These are phyloP conservation scores for Microtus ochrogaster DNA, from an alignment of 2,113 vertebrate genomes.

Conservation along the genomic window DNA sequence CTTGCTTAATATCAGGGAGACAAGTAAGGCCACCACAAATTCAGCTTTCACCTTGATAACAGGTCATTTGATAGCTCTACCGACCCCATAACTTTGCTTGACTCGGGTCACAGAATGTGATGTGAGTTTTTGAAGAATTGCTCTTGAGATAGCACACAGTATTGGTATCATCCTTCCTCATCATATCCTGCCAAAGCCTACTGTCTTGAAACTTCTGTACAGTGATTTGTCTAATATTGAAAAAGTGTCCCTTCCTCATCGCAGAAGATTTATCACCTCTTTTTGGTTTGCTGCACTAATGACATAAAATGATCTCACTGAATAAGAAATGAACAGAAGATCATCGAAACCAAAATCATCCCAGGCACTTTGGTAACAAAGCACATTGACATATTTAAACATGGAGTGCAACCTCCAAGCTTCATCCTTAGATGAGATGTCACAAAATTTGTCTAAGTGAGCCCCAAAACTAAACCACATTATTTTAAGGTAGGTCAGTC, in stretches of 20 bases:
- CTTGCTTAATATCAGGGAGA: conserved; percentile 32
- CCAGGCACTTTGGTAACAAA: conserved; percentile 43
- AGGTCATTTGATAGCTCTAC: conserved; percentile 31
- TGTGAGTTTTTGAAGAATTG: background rate
- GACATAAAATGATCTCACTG: conserved; percentile 34
- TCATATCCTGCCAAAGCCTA: conserved; percentile 34
- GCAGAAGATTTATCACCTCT: background rate
- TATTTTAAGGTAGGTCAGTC: conserved; percentile 37
- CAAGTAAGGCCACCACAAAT: conserved; percentile 37
- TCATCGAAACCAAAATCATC: conserved; percentile 46
- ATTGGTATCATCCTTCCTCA: background rate
- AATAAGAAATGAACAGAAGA: conserved; percentile 29
- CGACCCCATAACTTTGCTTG: background rate
- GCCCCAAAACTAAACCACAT: background rate
- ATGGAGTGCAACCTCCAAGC: background rate
- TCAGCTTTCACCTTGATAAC: background rate
- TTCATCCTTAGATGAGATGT: conserved; percentile 55
- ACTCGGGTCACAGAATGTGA: background rate
- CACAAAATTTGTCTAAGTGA: background rate
- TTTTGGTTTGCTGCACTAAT: conserved; percentile 9
- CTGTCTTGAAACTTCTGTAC: background rate
- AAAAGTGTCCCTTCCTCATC: conserved; percentile 21
- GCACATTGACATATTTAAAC: conserved; percentile 46
- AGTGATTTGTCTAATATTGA: conserved; percentile 47
- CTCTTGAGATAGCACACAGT: conserved; percentile 18